phyloP scores from a whole-genome alignment of 2,888 invertebrate genomes.

The Temnothorax unifasciatus region DNA sequence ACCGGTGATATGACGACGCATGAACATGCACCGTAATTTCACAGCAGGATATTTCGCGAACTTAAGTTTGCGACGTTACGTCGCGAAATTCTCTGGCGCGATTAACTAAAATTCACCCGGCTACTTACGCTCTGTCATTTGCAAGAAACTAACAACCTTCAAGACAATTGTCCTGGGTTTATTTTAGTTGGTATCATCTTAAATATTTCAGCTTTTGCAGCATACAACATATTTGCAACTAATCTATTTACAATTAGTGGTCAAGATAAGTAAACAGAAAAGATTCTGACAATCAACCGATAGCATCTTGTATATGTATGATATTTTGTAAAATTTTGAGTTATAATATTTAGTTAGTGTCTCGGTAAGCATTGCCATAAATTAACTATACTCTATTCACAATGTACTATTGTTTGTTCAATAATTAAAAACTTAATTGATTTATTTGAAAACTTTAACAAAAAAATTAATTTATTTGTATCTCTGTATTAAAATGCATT shows the following conservation, averaged over 20 bases:
- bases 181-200: not conserved
- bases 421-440: not conserved
- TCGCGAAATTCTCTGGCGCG: conserved; percentile 37
- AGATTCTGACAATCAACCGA: too few relatives aligned
- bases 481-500: not conserved
- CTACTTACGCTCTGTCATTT: conserved; percentile 45
- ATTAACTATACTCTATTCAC: not conserved
- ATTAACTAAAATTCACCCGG: conserved; percentile 48
- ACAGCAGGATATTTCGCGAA: conserved; percentile 40
- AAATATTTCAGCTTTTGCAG: not conserved
- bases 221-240: not conserved
- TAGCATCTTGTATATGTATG: too few relatives aligned
- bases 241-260: not conserved
- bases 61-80: conserved; percentile 38
- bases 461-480: not conserved
- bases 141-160: conserved; percentile 33
- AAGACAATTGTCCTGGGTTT: conserved; percentile 2
- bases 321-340: not conserved
- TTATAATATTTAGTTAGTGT: not conserved
- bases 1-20: conserved; percentile 43
- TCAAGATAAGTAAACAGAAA: too few relatives aligned
- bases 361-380: not conserved
- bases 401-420: not conserved
- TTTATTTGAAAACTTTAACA: not conserved
- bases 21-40: conserved; percentile 37